Conservation (phyloP, 2,113 vertebrate species). For the Anhinga anhinga region DNA sequence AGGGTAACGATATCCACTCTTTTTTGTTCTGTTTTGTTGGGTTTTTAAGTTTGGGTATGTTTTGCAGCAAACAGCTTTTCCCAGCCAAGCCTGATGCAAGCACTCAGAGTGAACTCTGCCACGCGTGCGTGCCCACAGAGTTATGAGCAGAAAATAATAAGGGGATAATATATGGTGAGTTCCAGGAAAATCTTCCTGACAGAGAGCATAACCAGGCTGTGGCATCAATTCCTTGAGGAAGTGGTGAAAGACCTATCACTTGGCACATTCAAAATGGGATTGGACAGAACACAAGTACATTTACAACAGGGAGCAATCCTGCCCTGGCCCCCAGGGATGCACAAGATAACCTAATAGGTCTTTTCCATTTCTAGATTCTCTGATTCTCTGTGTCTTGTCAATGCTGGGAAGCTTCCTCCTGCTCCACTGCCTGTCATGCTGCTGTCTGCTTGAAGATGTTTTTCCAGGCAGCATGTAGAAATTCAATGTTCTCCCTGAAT, state of each 20-base stretch:
- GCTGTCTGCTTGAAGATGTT: conserved; percentile 34
- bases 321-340: neutral
- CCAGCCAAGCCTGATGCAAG: neutral
- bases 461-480: neutral
- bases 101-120: neutral
- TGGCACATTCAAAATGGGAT: conserved; percentile 2
- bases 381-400: conserved; percentile 25
- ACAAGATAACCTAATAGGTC: conserved; percentile 20
- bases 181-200: neutral
- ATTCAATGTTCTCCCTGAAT: neutral
- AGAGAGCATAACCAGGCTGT: neutral
- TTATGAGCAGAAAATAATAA: conserved; percentile 13
- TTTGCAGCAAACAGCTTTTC: neutral
- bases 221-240: conserved; percentile 35
- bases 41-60: neutral
- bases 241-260: conserved; percentile 26
- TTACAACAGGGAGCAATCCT: conserved; percentile 23
- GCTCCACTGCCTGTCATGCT: conserved; percentile 25
- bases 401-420: neutral
- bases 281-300: conserved; percentile 32
- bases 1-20: neutral
- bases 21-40: neutral
- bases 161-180: neutral
- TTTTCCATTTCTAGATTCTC: conserved; percentile 18
- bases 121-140: neutral